These are phyloP conservation scores for Sphaerodactylus townsendi DNA, from an alignment of 2,113 vertebrate genomes.

Conservation along the genomic window DNA sequence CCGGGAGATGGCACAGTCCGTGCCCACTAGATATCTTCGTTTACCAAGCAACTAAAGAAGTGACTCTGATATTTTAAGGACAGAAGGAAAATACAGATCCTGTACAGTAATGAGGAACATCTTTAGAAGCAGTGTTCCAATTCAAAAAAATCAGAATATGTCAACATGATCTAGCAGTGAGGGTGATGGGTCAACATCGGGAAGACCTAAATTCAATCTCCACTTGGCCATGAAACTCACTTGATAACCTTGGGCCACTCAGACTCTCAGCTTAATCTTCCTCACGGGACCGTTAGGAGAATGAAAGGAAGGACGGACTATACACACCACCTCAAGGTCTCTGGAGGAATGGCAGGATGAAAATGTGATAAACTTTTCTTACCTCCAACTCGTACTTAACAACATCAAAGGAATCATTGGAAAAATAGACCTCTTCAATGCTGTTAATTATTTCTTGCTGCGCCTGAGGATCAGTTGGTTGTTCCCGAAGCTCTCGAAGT, in stretches of 20 bases:
- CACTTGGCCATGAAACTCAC: too few relatives aligned
- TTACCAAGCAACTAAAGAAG: neutral
- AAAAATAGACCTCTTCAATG: constrained; percentile 97
- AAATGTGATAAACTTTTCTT: constrained; percentile 53
- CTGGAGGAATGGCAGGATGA: neutral
- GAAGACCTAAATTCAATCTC: too few relatives aligned
- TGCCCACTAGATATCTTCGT: neutral
- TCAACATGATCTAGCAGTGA: too few relatives aligned
- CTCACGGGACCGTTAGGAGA: too few relatives aligned
- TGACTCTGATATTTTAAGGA: neutral
- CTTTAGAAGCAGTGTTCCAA: neutral
- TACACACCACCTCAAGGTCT: too few relatives aligned
- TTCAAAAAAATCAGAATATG: neutral
- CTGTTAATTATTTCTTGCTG: constrained; percentile 97
- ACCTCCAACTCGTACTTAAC: constrained; percentile 96
- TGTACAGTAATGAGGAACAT: neutral
- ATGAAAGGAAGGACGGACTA: too few relatives aligned
- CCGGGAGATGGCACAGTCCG: neutral
- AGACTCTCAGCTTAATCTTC: too few relatives aligned
- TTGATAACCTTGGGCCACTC: too few relatives aligned
- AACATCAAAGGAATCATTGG: constrained; percentile 93
- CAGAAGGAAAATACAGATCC: neutral
- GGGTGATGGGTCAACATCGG: too few relatives aligned
- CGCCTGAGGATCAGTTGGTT: constrained; percentile 90
- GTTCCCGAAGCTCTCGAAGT: constrained; percentile 89